Conservation (phyloP, 2,797 vertebrate species). For the Gila robusta region DNA sequence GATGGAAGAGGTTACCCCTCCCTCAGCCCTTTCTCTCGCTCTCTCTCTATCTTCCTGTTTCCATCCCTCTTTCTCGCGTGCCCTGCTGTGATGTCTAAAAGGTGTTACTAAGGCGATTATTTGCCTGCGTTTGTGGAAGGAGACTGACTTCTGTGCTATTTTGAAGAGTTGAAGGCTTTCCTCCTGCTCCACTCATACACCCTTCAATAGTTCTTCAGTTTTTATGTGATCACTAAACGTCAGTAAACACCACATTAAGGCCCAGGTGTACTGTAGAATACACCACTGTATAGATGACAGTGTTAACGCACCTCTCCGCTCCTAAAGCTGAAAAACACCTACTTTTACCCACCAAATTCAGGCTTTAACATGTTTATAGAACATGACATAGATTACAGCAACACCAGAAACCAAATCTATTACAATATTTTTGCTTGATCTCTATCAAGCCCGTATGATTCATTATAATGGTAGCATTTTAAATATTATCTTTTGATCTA, state of each 20-base stretch:
- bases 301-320: background rate
- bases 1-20: slow-evolving; percentile 48
- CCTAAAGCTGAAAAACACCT: background rate
- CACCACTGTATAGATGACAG: background rate
- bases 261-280: background rate
- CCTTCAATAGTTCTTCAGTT: slow-evolving; percentile 34
- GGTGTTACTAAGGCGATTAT: slow-evolving; percentile 58
- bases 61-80: slow-evolving; percentile 7
- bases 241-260: background rate
- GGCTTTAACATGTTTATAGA: background rate
- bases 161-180: slow-evolving; percentile 56
- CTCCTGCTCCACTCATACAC: slow-evolving; percentile 39
- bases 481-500: background rate
- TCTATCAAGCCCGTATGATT: background rate
- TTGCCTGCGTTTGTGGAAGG: slow-evolving; percentile 28
- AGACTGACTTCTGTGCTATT: slow-evolving; percentile 45
- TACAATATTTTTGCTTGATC: background rate
- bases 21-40: slow-evolving; percentile 24
- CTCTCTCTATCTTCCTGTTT: slow-evolving; percentile 1
- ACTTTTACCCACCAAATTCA: background rate
- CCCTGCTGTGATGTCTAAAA: slow-evolving; percentile 48
- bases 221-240: slow-evolving; percentile 27
- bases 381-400: background rate
- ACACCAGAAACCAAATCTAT: background rate
- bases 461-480: background rate